A percentile compares a stretch with the other conserved stretches of the same genome.
Conservation (phyloP, 2,113 vertebrate genomes). For the Fukomys damarensis region DNA sequence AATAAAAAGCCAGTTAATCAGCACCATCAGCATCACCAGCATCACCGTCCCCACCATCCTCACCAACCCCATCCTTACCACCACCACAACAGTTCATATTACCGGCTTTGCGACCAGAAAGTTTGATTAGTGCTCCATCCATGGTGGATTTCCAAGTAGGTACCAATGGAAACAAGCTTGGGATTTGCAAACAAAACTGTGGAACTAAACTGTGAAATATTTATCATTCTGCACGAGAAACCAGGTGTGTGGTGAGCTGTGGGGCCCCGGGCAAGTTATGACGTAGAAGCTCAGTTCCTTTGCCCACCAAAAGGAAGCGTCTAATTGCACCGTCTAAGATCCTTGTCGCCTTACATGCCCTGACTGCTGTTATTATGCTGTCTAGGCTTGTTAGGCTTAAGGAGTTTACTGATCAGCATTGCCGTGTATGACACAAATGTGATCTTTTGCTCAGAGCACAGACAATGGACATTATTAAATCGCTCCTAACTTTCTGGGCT, state of each 20-base stretch:
- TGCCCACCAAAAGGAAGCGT: not conserved
- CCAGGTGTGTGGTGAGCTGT: not conserved
- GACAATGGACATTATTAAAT: not conserved
- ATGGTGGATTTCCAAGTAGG: not conserved
- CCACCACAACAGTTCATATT: not conserved
- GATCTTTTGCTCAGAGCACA: not conserved
- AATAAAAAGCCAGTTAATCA: not conserved
- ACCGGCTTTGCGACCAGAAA: too few species aligned
- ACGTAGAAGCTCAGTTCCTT: not conserved
- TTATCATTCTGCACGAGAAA: not conserved
- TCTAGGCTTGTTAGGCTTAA: not conserved
- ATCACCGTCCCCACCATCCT: not conserved
- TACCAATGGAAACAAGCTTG: too few species aligned
- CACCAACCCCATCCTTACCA: not conserved
- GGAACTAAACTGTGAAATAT: not conserved
- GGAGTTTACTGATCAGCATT: not conserved
- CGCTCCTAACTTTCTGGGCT: not conserved
- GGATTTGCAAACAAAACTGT: not conserved
- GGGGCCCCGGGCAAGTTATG: not conserved
- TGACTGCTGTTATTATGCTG: not conserved
- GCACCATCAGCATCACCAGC: not conserved
- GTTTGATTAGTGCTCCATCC: not conserved
- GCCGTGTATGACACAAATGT: not conserved
- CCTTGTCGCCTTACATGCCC: too few species aligned
- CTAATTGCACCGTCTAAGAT: not conserved